Percentiles rank a stretch among this genome's conserved stretches.
Conservation (phyloP, 1,140 invertebrate genomes). For the Pseudomyrmex concolor region DNA sequence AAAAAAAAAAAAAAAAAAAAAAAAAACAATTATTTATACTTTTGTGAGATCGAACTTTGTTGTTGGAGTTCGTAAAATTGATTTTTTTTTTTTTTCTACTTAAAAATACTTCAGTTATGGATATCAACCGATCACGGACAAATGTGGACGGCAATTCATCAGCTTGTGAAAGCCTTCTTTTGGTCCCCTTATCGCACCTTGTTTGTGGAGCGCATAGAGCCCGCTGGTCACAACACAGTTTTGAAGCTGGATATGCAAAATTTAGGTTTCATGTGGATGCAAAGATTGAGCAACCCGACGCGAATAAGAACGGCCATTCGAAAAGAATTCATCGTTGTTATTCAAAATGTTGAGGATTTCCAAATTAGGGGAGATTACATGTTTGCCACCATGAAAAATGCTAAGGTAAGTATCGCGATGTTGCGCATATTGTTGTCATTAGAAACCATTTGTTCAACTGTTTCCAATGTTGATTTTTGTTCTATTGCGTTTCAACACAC, state of each 20-base stretch:
- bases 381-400: slow-evolving; percentile 90
- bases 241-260: slow-evolving; percentile 82
- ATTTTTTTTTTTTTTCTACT: background rate
- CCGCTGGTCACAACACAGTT: slow-evolving; percentile 87
- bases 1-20: slow-evolving; percentile 40
- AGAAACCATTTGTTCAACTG: background rate
- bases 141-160: slow-evolving; percentile 88
- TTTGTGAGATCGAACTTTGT: background rate
- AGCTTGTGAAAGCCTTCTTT: slow-evolving; percentile 91
- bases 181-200: slow-evolving; percentile 87
- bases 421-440: background rate
- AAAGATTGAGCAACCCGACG: background rate
- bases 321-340: slow-evolving; percentile 28
- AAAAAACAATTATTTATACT: slow-evolving; percentile 2
- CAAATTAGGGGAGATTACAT: slow-evolving; percentile 93
- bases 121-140: slow-evolving; percentile 90
- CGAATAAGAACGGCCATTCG: slow-evolving; percentile 12
- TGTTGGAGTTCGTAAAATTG: background rate
- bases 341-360: slow-evolving; percentile 90
- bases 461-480: background rate
- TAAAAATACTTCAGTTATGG: slow-evolving; percentile 87
- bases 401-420: slow-evolving; percentile 23
- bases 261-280: background rate
- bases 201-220: slow-evolving; percentile 90
- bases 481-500: background rate